Evolutionary conservation across 2,113 vertebrate species (phyloP), one percentile per base, ranked within the genome.

Genomic region (Sebastes schlegelii): DNA sequence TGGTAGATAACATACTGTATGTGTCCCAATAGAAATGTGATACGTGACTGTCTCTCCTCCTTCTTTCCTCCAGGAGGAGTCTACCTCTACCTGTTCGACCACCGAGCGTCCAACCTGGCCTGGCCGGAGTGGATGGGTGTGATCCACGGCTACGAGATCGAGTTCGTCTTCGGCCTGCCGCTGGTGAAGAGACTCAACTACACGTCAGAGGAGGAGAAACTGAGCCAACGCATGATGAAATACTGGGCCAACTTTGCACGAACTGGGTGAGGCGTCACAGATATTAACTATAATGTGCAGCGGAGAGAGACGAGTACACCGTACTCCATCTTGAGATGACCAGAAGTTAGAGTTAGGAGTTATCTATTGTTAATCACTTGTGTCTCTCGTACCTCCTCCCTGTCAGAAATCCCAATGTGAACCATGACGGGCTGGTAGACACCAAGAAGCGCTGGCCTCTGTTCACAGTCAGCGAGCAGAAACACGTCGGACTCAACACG

Each of bases 121-220:
- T 99, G 97, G 97, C 97, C 97, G 0, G 96, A 95, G 54, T 99
- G 97, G 97, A 99, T 99, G 97, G 97, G 97, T 2, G 97, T 99
- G 17, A 96, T 98, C 17, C 97, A 98, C 1, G 97, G 97, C 78
- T 99, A 99, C 40, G 97, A 99, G 91, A 99, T 99, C 2, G 97
- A 99, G 92, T 99, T 98, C 89, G 95, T 98, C 74, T 98, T 99
- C 17, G 97, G 97, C 61, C 93, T 97, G 52, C 97, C 97, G 0
- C 94, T 99, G 78, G 95, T 97, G 16, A 95, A 94, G 71, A 91
- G 88, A 2, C 95, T 97, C 21, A 98, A 97, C 94, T 99, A 99
- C 93, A 99, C 97, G 0, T 4, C 14, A 0, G 95, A 97, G 9
- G 97, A 99, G 89, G 95, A 96, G 85, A 93, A 82, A 51, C 95